Conservation (phyloP, 2,113 vertebrate species). For the Brevimyrus niger region DNA sequence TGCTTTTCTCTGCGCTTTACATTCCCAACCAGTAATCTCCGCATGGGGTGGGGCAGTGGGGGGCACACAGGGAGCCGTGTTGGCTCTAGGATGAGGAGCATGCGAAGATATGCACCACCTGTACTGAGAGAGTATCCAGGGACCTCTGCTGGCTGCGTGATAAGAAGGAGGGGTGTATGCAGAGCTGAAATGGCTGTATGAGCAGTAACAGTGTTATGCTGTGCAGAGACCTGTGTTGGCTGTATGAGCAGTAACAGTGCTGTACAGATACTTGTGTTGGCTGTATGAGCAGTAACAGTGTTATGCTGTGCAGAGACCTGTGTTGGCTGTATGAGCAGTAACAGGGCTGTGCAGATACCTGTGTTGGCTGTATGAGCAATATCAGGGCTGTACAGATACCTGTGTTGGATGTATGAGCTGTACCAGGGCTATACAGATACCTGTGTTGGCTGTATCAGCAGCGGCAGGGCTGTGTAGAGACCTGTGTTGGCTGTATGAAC, state of each 20-base stretch:
- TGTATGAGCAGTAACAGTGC: not conserved
- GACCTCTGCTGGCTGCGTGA: not conserved
- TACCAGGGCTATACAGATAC: not conserved
- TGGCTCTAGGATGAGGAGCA: not conserved
- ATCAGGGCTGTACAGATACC: not conserved
- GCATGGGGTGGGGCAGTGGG: not conserved
- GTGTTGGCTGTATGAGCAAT: not conserved
- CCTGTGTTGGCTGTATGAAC: not conserved
- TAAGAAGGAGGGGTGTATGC: not conserved
- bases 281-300: not conserved
- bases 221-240: not conserved
- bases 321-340: not conserved
- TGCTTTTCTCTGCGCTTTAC: not conserved
- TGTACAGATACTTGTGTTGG: not conserved
- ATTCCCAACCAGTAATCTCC: not conserved
- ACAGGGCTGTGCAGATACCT: not conserved
- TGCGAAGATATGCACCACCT: not conserved
- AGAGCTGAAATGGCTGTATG: not conserved
- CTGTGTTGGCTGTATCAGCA: not conserved
- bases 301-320: not conserved
- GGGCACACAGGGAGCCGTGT: not conserved
- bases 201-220: not conserved
- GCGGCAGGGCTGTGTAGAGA: not conserved
- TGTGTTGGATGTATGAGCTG: not conserved
- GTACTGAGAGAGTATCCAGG: not conserved